phyloP scores from a whole-genome alignment of 2,797 vertebrate species.

The Scarus forsteni region DNA sequence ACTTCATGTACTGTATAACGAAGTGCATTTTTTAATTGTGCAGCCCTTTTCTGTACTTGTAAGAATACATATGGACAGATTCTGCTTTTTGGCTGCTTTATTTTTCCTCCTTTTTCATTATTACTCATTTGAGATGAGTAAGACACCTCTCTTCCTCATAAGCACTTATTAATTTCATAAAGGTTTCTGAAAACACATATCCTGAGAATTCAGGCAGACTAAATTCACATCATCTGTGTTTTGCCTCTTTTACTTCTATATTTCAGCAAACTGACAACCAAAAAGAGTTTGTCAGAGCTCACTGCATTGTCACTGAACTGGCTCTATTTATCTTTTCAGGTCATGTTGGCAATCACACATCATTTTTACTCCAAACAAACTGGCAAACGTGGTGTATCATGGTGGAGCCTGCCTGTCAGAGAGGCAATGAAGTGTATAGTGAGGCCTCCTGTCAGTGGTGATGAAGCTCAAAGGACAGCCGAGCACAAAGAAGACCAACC shows the following conservation, averaged over 20 bases:
- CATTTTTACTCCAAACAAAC: slow-evolving; percentile 16
- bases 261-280: not conserved
- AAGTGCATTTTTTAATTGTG: too few relatives aligned
- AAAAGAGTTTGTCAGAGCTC: slow-evolving; percentile 27
- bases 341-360: slow-evolving; percentile 30
- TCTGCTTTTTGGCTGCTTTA: too few relatives aligned
- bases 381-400: slow-evolving; percentile 24
- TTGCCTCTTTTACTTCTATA: not conserved
- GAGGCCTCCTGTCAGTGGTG: slow-evolving; percentile 70
- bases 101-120: too few relatives aligned
- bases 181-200: too few relatives aligned
- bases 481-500: slow-evolving; percentile 33
- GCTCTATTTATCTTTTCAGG: slow-evolving; percentile 21
- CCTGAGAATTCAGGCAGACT: not conserved
- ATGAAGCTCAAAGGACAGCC: slow-evolving; percentile 71
- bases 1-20: too few relatives aligned
- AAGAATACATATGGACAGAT: too few relatives aligned
- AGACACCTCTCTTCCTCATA: not conserved
- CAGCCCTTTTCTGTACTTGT: too few relatives aligned
- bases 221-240: not conserved
- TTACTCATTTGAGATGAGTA: too few relatives aligned
- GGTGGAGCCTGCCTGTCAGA: slow-evolving; percentile 74
- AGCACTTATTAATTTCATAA: too few relatives aligned
- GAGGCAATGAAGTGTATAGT: slow-evolving; percentile 69
- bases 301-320: slow-evolving; percentile 20